A percentile compares a stretch with the other conserved stretches of the same genome.
Evolutionary conservation across 1,140 invertebrate species (phyloP).

Genomic region (Drosophila ficusphila): DNA sequence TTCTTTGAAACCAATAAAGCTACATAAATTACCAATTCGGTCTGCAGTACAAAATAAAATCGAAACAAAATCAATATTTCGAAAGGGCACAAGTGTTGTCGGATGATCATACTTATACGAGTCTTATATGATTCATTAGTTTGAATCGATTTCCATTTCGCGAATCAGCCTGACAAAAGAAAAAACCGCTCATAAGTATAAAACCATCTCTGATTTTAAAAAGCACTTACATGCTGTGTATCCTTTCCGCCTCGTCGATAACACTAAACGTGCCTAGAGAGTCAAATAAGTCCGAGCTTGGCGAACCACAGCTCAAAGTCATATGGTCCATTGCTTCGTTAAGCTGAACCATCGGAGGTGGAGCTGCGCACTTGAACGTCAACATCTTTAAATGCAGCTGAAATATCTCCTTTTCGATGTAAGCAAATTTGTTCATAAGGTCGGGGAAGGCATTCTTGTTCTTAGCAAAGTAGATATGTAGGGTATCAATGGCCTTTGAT

Average conservation of each 20-base stretch:
- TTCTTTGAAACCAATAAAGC: neutral
- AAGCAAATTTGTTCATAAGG: neutral
- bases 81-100: neutral
- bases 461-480: conserved; percentile 4
- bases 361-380: neutral
- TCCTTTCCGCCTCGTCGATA: conserved; percentile 29
- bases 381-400: conserved; percentile 13
- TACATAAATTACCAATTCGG: neutral
- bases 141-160: conserved; percentile 34
- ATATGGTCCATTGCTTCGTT: conserved; percentile 34
- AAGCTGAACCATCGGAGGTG: conserved; percentile 14
- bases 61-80: neutral
- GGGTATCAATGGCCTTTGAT: neutral
- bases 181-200: neutral
- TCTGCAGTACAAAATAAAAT: conserved; percentile 12
- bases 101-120: neutral
- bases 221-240: conserved; percentile 35
- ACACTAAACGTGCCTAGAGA: conserved; percentile 26
- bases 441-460: neutral
- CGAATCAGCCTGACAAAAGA: conserved; percentile 37
- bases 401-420: conserved; percentile 11
- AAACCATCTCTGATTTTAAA: neutral
- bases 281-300: conserved; percentile 22
- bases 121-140: neutral
- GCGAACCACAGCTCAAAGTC: conserved; percentile 4